A percentile compares a stretch with the other conserved stretches of the same genome.
These are phyloP conservation scores for Hyla sarda DNA, from an alignment of 2,113 vertebrate species.

Conservation along the genomic window DNA sequence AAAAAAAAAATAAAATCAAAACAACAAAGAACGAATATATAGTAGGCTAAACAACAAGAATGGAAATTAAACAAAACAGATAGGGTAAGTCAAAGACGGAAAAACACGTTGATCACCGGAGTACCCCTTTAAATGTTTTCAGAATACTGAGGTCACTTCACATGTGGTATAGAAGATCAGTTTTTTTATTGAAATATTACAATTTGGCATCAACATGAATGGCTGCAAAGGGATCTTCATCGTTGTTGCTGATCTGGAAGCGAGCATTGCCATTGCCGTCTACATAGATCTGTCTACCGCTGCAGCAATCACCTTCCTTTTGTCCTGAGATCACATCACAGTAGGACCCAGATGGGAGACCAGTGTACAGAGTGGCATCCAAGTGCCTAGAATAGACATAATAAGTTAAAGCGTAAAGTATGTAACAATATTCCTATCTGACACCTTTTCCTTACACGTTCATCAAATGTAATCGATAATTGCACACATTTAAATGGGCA, in stretches of 20 bases:
- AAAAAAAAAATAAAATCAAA: too few species aligned
- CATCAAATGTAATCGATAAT: too few species aligned
- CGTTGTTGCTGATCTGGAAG: conserved; percentile 82
- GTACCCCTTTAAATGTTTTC: background rate
- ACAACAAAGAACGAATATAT: too few species aligned
- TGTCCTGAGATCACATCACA: conserved; percentile 93
- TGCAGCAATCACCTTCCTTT: conserved; percentile 77
- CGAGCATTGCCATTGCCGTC: conserved; percentile 75
- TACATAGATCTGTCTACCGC: conserved; percentile 80
- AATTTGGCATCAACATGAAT: conserved; percentile 80
- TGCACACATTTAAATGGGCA: too few species aligned
- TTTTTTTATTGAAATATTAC: conserved; percentile 62
- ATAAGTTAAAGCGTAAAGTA: background rate
- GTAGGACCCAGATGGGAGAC: conserved; percentile 86
- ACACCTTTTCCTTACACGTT: too few species aligned
- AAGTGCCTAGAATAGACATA: conserved; percentile 74
- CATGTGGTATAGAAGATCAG: background rate
- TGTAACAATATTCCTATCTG: background rate
- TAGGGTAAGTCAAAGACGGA: too few species aligned
- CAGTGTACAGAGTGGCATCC: conserved; percentile 78
- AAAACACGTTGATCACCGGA: too few species aligned
- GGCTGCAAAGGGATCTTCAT: conserved; percentile 86
- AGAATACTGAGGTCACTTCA: background rate
- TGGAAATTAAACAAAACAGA: too few species aligned
- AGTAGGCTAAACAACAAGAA: too few species aligned